A percentile compares a stretch with the other conserved stretches of the same genome.
phyloP scores from a whole-genome alignment of 2,113 vertebrate species.

The Riparia riparia region DNA sequence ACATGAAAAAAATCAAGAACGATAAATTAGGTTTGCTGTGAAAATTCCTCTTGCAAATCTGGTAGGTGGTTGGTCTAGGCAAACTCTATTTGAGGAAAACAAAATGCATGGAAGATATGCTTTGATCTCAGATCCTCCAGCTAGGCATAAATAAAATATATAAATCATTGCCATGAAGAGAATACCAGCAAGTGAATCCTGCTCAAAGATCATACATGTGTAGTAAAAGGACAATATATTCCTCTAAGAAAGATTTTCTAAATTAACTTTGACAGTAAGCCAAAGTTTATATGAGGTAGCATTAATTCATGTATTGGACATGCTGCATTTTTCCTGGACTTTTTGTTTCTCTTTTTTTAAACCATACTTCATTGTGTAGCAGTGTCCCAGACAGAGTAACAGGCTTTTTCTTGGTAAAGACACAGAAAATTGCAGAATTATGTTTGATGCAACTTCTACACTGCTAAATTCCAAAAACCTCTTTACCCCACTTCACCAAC shows the following conservation, averaged over 20 bases:
- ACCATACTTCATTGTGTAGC: not conserved
- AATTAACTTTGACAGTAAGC: constrained; percentile 23
- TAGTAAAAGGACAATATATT: constrained; percentile 23
- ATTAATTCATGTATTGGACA: not conserved
- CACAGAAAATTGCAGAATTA: not conserved
- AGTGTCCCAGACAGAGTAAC: not conserved
- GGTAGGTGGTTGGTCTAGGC: not conserved
- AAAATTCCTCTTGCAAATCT: not conserved
- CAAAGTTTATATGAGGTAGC: not conserved
- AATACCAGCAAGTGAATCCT: not conserved
- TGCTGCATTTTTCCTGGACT: not conserved
- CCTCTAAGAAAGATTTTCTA: constrained; percentile 24
- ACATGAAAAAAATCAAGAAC: not conserved
- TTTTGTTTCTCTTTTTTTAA: not conserved
- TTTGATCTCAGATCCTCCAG: not conserved
- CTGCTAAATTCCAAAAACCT: not conserved
- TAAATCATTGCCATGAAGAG: not conserved
- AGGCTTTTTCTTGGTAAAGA: not conserved
- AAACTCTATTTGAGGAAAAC: not conserved
- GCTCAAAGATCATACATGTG: not conserved
- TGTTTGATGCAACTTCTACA: not conserved
- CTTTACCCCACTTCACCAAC: not conserved
- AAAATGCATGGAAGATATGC: not conserved
- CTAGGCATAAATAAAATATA: not conserved
- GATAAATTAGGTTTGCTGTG: not conserved